Conservation (phyloP, 2,888 invertebrate species). For the Villa cingulata region DNA sequence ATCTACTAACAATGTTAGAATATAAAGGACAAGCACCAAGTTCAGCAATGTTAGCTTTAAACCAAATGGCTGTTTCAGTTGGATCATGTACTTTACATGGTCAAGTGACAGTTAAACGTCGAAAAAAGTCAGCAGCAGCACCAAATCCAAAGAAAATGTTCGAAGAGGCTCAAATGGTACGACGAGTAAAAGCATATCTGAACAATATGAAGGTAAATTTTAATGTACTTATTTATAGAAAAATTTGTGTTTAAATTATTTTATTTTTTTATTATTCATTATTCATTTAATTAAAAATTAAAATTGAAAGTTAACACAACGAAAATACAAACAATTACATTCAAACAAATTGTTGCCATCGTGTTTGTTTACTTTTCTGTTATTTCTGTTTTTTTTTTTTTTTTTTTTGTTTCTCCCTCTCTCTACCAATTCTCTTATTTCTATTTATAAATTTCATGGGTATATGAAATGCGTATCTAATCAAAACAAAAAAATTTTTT, state of each 20-base stretch:
- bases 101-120: slow-evolving; percentile 75
- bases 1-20: slow-evolving; percentile 71
- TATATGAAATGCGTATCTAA: too few relatives aligned
- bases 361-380: too few relatives aligned
- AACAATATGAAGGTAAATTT: slow-evolving; percentile 63
- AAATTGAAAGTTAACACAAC: too few relatives aligned
- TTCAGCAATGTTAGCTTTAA: slow-evolving; percentile 75
- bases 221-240: too few relatives aligned
- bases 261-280: background rate
- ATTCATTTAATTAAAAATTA: too few relatives aligned
- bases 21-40: slow-evolving; percentile 76
- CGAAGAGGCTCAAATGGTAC: slow-evolving; percentile 97
- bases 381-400: too few relatives aligned
- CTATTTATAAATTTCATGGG: too few relatives aligned
- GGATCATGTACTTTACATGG: slow-evolving; percentile 36
- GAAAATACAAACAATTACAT: too few relatives aligned
- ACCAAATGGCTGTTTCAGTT: slow-evolving; percentile 68
- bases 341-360: too few relatives aligned
- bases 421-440: too few relatives aligned
- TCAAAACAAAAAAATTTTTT: too few relatives aligned
- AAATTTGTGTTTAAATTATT: background rate
- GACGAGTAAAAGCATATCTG: slow-evolving; percentile 90
- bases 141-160: slow-evolving; percentile 98
- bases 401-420: too few relatives aligned
- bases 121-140: slow-evolving; percentile 78